Conservation (phyloP, 2,113 vertebrate genomes). For the Nicator chloris region DNA sequence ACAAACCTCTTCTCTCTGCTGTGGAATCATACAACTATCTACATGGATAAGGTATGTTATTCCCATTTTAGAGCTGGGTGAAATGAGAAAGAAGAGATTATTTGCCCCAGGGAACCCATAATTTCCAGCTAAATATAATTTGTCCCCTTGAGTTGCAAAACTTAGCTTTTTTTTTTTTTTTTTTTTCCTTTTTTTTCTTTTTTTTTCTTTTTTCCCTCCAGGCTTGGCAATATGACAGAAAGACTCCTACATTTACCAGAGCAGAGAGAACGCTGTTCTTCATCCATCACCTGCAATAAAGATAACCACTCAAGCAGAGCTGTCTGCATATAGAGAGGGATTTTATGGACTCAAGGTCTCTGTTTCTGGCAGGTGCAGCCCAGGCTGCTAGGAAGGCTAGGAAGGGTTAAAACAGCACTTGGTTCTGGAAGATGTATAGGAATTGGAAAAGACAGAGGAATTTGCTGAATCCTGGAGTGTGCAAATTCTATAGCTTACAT, state of each 20-base stretch:
- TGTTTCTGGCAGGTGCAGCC: slow-evolving; percentile 23
- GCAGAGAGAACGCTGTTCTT: neutral
- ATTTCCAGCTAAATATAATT: neutral
- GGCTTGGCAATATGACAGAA: neutral
- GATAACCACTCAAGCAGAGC: slow-evolving; percentile 1
- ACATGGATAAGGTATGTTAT: neutral
- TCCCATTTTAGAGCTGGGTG: neutral
- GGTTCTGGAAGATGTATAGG: slow-evolving; percentile 25
- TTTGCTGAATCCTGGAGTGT: neutral
- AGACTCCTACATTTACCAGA: slow-evolving; percentile 9
- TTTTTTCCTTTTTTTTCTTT: neutral
- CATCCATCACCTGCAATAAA: neutral
- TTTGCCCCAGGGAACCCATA: neutral
- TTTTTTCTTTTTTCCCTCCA: neutral
- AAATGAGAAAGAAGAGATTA: neutral
- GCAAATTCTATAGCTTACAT: slow-evolving; percentile 18
- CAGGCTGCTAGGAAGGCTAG: neutral
- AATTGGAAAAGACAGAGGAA: slow-evolving; percentile 44
- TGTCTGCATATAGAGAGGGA: neutral
- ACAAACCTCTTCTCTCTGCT: neutral
- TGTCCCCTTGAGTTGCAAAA: neutral
- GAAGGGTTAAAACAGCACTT: slow-evolving; percentile 30
- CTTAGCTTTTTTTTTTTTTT: neutral
- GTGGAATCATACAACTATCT: neutral
- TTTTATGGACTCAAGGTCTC: neutral